Evolutionary conservation across 2,888 invertebrate species (phyloP), one percentile per base, ranked within the genome.

Genomic region (Coenonympha arcania): DNA sequence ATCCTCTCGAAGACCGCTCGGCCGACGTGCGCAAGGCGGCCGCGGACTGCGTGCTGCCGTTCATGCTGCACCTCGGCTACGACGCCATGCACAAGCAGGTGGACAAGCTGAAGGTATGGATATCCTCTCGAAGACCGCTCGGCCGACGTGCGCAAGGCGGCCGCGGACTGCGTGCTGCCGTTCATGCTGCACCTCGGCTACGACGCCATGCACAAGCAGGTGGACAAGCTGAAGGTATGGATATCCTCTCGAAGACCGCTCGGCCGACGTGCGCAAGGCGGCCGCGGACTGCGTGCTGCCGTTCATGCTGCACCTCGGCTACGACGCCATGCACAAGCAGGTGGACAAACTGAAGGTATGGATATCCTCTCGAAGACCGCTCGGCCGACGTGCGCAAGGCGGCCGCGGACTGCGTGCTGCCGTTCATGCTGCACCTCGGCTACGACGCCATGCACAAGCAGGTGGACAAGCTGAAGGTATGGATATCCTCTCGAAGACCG

Each of bases 401-500:
- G 65, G 93, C 96, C 1, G 92, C 92, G 47, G 97, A 97, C 69
- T 94, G 95, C 33, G 91, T 97, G 28, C 80, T 96, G 34, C 96
- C 96, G 2, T 90, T 96, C 63, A 98, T 98, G 97, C 90, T 96
- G 57, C 97, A 97, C 71, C 85, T 95, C 5, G 95, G 97, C 1
- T 96, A 92, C 65, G 94, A 94, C 43, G 64, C 87, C 6, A 93
- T 95, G 92, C 83, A 88, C 48, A 91, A 92, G 58, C 92, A 91
- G 54, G 88, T 92, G 1, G 92, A 92, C 55, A 95, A 94, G 71
- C 73, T 95, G 4, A 95, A 95, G 89, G 93, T 93, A 67, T n/a
- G n/a, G n/a, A n/a, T n/a, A n/a, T n/a, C n/a, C n/a, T n/a, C 78
- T 98, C 51, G 97, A 96, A 71, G 98, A 98, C 80, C 90, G 98